phyloP scores from a whole-genome alignment of 2,113 vertebrate species.

The Gymnobelideus leadbeateri region DNA sequence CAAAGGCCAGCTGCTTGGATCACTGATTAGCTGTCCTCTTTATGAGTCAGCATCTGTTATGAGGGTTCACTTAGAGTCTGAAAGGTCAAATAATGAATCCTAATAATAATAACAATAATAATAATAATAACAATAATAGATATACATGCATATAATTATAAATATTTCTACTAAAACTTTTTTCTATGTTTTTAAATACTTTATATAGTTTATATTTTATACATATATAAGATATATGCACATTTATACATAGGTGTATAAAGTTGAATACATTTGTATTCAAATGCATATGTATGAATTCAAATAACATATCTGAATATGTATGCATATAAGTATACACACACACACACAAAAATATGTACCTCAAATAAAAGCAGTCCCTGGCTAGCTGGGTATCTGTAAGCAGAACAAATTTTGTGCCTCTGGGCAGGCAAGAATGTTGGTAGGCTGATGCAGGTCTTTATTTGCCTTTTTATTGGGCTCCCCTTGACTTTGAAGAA shows the following conservation, averaged over 20 bases:
- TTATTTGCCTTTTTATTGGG: background rate
- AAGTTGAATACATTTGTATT: too few relatives aligned
- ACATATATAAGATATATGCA: background rate
- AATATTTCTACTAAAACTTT: background rate
- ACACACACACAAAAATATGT: background rate
- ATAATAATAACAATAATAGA: background rate
- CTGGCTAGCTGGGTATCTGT: background rate
- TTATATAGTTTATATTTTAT: background rate
- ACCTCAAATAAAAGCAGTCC: background rate
- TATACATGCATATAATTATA: background rate
- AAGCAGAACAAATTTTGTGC: background rate
- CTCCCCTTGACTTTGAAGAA: background rate
- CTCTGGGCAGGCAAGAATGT: background rate
- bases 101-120: background rate
- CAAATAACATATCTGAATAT: too few relatives aligned
- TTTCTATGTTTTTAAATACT: background rate
- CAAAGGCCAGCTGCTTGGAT: background rate
- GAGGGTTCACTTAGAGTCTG: background rate
- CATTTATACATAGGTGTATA: background rate
- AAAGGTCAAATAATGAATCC: background rate
- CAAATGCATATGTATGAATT: background rate
- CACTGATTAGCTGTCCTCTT: background rate
- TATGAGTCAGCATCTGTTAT: background rate
- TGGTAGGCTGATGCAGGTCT: background rate
- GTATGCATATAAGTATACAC: background rate